A percentile compares a stretch with the other conserved stretches of the same genome.
These are phyloP conservation scores for Euglossa dilemma DNA, from an alignment of 1,140 invertebrate genomes.

Conservation along the genomic window DNA sequence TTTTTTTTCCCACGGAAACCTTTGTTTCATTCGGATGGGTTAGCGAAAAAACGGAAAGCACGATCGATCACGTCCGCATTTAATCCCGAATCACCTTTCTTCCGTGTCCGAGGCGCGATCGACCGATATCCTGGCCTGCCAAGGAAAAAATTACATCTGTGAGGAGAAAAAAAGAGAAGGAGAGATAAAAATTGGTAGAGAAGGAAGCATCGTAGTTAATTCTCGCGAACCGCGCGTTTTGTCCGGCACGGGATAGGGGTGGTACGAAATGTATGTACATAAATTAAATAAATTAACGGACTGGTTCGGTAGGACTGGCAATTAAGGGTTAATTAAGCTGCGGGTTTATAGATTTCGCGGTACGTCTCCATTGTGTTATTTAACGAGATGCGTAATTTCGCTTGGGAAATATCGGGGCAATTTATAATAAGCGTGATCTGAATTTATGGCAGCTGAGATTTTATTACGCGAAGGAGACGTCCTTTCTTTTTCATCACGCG, in stretches of 20 bases:
- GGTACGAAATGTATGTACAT: neutral
- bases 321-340: constrained; percentile 22
- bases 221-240: neutral
- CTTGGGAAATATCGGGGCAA: neutral
- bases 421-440: neutral
- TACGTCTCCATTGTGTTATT: neutral
- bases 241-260: neutral
- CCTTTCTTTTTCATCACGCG: no score
- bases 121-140: neutral
- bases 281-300: constrained; percentile 16
- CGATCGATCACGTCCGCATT: constrained; percentile 24
- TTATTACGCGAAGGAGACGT: neutral
- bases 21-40: neutral
- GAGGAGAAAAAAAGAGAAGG: neutral
- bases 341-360: neutral
- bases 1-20: neutral
- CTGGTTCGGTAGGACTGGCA: neutral
- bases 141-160: neutral
- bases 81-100: constrained; percentile 15
- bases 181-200: neutral
- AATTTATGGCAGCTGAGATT: neutral
- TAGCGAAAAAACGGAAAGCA: neutral
- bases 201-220: neutral
- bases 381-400: neutral
- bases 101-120: neutral